Conservation (phyloP, 2,113 vertebrate species). For the Catharus bicknelli region DNA sequence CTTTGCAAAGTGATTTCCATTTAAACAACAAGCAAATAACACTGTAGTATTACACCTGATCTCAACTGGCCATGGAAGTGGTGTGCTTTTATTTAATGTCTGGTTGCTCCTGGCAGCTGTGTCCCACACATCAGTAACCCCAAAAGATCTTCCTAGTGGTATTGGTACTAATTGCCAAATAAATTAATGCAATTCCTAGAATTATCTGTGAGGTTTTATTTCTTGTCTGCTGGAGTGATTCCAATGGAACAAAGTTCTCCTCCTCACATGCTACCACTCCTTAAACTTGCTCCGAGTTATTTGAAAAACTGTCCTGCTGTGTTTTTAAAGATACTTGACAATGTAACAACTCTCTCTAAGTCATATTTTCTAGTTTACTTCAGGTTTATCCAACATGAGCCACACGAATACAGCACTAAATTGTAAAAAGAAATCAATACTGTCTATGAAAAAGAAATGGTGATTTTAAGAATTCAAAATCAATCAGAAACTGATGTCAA, state of each 20-base stretch:
- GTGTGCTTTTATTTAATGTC: background rate
- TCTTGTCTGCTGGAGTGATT: background rate
- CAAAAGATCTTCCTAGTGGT: background rate
- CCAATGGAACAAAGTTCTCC: background rate
- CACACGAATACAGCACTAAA: background rate
- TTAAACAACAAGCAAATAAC: background rate
- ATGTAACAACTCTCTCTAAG: background rate
- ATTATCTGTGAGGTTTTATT: background rate
- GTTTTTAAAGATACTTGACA: conserved; percentile 16
- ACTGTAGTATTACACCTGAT: background rate
- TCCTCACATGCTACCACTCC: background rate
- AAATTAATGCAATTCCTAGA: background rate
- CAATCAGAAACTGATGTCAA: background rate
- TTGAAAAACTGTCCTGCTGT: background rate
- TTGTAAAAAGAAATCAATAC: background rate
- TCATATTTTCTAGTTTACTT: background rate
- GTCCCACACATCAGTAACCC: background rate
- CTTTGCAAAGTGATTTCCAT: background rate
- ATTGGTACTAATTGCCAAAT: background rate
- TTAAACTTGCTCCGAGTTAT: background rate
- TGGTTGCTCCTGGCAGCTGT: background rate
- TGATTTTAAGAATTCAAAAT: background rate
- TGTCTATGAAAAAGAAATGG: background rate
- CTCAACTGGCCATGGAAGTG: background rate
- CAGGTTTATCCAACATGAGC: background rate